Evolutionary conservation across 2,113 vertebrate genomes (phyloP), one percentile per base, ranked within the genome.

Genomic region (Pteropus alecto): DNA sequence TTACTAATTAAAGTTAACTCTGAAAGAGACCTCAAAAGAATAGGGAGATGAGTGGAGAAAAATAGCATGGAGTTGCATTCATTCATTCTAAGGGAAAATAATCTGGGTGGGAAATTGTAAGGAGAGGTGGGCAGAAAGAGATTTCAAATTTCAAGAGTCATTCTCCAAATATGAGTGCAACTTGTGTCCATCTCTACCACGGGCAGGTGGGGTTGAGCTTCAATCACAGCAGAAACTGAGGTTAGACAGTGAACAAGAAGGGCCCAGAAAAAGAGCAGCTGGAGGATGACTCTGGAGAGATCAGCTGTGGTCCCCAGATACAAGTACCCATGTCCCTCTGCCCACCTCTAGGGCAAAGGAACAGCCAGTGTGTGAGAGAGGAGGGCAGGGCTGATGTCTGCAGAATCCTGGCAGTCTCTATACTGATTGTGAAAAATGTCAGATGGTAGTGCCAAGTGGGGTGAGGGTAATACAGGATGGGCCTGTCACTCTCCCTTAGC

Each of bases 401-500:
- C 89, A 87, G 93, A 82, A 77, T 87, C 87, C 88, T 54, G 74
- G 94, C 94, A 90, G 35, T 71, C 88, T 88, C 46, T 68, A 5
- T 10, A n/a, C 43, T 5, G 35, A 83, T 78, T 73, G 84, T 96
- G 93, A 92, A 95, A 95, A 97, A 95, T 38, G 70, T 83, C 93
- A 79, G 35, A 87, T 14, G 2, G 30, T 63, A 43, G 22, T 94
- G 94, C 96, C 98, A 95, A 93, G 60, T 21, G 18, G 83, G 68
- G 46, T 76, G 58, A 96, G 70, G 83, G 86, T 76, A 90, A 91
- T 21, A 81, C 43, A 63, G 43, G 35, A 89, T 41, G 86, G 51
- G 41, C 22, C 77, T 88, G 76, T 82, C 79, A 54, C 35, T 83
- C 35, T 77, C 77, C 48, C 70, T 92, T 68, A 79, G 41, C 46